Conservation (phyloP, 2,888 invertebrate genomes). For the Xanthorhoe spadicearia region DNA sequence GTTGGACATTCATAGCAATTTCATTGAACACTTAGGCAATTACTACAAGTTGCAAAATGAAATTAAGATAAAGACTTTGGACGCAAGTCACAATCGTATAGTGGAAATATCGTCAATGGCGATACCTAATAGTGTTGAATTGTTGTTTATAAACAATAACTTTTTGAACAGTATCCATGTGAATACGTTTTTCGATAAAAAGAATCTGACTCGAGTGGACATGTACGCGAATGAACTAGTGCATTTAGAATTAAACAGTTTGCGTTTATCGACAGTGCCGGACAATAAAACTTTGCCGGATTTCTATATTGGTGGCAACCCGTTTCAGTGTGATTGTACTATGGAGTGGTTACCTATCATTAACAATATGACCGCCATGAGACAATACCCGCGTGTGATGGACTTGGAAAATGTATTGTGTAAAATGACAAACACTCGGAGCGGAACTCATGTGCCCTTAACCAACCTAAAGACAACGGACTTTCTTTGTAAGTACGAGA, state of each 20-base stretch:
- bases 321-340: conserved; percentile 96
- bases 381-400: conserved; percentile 94
- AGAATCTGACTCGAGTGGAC: conserved; percentile 93
- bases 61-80: conserved; percentile 92
- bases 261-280: conserved; percentile 90
- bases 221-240: conserved; percentile 95
- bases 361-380: conserved; percentile 92
- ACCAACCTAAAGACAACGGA: conserved; percentile 91
- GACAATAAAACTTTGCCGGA: conserved; percentile 91
- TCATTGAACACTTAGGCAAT: conserved; percentile 94
- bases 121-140: conserved; percentile 94
- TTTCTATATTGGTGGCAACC: conserved; percentile 96
- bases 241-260: conserved; percentile 91
- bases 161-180: conserved; percentile 91
- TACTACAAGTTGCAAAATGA: conserved; percentile 94
- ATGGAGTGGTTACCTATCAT: conserved; percentile 98
- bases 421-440: conserved; percentile 92
- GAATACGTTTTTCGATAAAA: conserved; percentile 94
- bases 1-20: conserved; percentile 96
- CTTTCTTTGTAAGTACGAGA: conserved; percentile 96
- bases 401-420: conserved; percentile 95
- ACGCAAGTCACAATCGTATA: conserved; percentile 95
- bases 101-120: conserved; percentile 92
- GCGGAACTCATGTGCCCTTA: conserved; percentile 91
- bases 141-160: conserved; percentile 95